Percentiles rank a stretch among this genome's conserved stretches.
phyloP scores from a whole-genome alignment of 2,113 vertebrate genomes.

The Lycaon pictus region DNA sequence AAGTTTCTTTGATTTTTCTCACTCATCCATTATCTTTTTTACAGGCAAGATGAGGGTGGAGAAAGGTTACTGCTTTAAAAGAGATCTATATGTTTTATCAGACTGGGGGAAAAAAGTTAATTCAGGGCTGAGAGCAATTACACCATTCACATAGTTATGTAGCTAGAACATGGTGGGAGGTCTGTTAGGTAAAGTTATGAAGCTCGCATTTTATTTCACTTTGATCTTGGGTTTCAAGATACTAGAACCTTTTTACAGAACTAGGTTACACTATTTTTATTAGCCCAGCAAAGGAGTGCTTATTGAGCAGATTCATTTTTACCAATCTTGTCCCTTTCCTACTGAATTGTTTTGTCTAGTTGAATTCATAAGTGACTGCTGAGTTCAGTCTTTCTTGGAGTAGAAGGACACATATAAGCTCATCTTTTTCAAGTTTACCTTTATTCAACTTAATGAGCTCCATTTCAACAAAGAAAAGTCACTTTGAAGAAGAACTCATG shows the following conservation, averaged over 20 bases:
- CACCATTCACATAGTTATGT: neutral
- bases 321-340: neutral
- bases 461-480: conserved; percentile 42
- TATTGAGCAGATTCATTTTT: conserved; percentile 8
- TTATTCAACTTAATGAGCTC: conserved; percentile 35
- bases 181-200: neutral
- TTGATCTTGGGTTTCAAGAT: neutral
- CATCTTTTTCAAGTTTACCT: conserved; percentile 22
- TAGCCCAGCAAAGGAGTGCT: neutral
- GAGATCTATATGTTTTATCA: neutral
- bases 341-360: conserved; percentile 11
- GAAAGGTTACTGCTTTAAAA: neutral
- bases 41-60: neutral
- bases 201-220: conserved; percentile 6
- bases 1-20: conserved; percentile 27
- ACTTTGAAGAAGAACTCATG: neutral
- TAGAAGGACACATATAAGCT: neutral
- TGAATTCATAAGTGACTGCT: neutral
- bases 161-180: neutral
- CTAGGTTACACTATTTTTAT: neutral
- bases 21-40: conserved; percentile 11
- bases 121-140: neutral
- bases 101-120: neutral
- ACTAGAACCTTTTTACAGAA: conserved; percentile 21
- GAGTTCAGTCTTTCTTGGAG: neutral